Percentiles rank a stretch among this genome's conserved stretches.
These are phyloP conservation scores for Elanus axillaris DNA, from an alignment of 2,113 vertebrate species.

Conservation along the genomic window DNA sequence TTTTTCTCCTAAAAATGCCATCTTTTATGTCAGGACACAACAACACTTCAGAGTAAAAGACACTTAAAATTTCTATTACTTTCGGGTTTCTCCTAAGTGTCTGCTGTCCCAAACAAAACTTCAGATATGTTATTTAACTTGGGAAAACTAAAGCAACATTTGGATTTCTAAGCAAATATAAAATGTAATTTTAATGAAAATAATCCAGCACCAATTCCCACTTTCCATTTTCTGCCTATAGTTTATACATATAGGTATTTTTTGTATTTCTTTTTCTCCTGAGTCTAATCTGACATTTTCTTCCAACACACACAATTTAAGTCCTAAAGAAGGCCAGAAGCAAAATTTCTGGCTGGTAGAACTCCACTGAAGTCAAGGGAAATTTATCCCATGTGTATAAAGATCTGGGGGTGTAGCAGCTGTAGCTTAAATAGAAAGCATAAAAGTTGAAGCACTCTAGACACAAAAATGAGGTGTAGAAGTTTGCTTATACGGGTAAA, in stretches of 20 bases:
- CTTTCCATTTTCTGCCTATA: not conserved
- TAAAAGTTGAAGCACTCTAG: not conserved
- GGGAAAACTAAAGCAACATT: not conserved
- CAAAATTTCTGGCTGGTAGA: constrained; percentile 37
- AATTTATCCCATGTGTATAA: not conserved
- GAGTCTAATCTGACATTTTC: constrained; percentile 46
- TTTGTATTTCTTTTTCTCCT: not conserved
- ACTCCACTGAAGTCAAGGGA: not conserved
- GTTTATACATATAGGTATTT: not conserved
- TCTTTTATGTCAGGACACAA: not conserved
- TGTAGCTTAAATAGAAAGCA: constrained; percentile 3
- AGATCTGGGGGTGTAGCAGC: not conserved
- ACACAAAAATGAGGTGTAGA: not conserved
- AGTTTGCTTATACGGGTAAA: not conserved
- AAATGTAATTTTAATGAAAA: not conserved
- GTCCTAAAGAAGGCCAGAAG: constrained; percentile 28
- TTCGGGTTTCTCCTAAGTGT: not conserved
- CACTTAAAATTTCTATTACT: not conserved
- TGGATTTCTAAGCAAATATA: not conserved
- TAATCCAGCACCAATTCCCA: not conserved
- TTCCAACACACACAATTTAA: constrained; percentile 18
- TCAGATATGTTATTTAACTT: not conserved
- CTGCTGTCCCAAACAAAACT: not conserved
- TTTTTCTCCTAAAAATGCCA: not conserved
- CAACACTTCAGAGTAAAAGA: not conserved